Evolutionary conservation across 2,797 vertebrate species (phyloP).

Genomic region (Lepilemur ruficaudatus): DNA sequence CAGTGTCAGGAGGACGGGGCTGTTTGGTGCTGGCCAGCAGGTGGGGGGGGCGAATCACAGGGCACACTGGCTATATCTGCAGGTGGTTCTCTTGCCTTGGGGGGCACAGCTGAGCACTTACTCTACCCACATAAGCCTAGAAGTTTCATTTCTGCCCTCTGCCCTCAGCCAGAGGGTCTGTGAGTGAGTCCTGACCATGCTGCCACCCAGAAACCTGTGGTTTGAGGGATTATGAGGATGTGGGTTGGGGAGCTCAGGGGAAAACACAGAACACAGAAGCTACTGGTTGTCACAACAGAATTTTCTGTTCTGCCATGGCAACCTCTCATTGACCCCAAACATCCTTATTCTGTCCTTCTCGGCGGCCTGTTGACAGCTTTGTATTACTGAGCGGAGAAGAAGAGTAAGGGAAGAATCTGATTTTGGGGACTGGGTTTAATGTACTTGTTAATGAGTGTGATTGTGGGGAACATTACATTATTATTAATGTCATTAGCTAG

Average conservation of each 20-base stretch:
- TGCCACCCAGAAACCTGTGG: background rate
- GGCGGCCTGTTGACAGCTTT: background rate
- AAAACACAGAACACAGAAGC: slow-evolving; percentile 59
- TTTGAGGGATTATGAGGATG: slow-evolving; percentile 30
- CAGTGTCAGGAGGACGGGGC: too few relatives aligned
- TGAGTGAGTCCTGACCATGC: background rate
- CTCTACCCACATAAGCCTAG: background rate
- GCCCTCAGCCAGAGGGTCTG: background rate
- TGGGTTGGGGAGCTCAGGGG: slow-evolving; percentile 24
- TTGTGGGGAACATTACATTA: background rate
- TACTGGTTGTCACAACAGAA: background rate
- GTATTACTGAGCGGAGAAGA: background rate
- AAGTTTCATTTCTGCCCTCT: slow-evolving; percentile 56
- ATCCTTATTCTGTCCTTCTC: background rate
- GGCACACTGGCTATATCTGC: background rate
- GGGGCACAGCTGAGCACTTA: background rate
- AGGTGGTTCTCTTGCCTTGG: background rate
- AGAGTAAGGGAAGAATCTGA: background rate
- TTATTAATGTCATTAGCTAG: background rate
- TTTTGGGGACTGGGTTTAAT: background rate
- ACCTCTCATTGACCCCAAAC: background rate
- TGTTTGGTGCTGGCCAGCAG: background rate
- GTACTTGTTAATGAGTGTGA: background rate
- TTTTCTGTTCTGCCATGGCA: background rate
- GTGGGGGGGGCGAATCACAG: background rate